Evolutionary conservation across 2,888 invertebrate species (phyloP).

Genomic region (Dioctria linearis): DNA sequence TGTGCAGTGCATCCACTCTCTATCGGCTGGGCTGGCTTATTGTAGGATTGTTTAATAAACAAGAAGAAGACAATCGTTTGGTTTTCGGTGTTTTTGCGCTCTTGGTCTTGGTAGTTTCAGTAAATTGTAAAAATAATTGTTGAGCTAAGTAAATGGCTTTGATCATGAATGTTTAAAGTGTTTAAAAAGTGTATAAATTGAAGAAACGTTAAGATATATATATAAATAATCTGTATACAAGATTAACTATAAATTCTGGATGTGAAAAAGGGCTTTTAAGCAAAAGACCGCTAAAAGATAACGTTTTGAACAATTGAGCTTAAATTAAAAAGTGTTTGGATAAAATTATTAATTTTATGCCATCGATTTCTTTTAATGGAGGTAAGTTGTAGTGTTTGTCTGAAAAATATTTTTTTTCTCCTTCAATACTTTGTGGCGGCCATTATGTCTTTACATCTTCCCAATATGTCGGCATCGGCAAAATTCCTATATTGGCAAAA

Average conservation of each 20-base stretch:
- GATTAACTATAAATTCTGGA: neutral
- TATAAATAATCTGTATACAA: too few species aligned
- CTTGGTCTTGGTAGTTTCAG: neutral
- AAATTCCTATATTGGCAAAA: neutral
- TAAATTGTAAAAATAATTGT: too few species aligned
- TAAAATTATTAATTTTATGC: neutral
- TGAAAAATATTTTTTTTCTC: neutral
- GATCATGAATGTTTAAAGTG: too few species aligned
- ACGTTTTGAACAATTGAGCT: neutral
- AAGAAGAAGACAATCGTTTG: slow-evolving; percentile 20
- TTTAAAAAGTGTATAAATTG: too few species aligned
- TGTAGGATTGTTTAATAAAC: too few species aligned
- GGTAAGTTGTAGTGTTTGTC: neutral
- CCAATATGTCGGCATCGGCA: slow-evolving; percentile 30
- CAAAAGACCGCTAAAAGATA: neutral
- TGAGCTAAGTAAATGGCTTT: too few species aligned
- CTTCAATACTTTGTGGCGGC: neutral
- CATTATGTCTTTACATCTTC: slow-evolving; percentile 11
- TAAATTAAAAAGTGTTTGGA: neutral
- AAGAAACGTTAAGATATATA: too few species aligned
- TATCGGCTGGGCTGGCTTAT: too few species aligned
- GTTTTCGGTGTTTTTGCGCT: slow-evolving; percentile 25
- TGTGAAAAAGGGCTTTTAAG: neutral
- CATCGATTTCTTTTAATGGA: slow-evolving; percentile 17
- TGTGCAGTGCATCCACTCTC: too few species aligned